phyloP scores from a whole-genome alignment of 2,113 vertebrate species.

The Geothlypis trichas region DNA sequence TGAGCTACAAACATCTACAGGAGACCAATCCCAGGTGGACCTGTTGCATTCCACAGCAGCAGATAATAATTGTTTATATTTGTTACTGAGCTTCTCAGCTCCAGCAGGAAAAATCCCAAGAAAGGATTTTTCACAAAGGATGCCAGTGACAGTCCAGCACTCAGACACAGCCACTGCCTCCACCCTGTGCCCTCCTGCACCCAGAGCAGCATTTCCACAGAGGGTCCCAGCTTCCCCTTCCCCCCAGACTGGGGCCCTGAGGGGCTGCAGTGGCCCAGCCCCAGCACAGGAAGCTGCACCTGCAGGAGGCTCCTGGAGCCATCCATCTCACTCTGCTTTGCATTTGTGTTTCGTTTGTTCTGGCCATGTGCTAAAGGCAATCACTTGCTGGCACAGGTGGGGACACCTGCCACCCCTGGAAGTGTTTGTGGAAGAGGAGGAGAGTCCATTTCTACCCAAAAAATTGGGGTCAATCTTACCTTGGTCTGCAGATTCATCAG shows the following conservation, averaged over 20 bases:
- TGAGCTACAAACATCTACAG: too few relatives aligned
- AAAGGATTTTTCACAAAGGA: too few relatives aligned
- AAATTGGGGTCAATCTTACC: not conserved
- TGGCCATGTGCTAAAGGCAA: not conserved
- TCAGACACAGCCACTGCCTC: not conserved
- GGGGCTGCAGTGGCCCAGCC: not conserved
- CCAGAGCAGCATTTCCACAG: not conserved
- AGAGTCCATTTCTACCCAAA: not conserved
- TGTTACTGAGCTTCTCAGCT: too few relatives aligned
- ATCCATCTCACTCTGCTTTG: not conserved
- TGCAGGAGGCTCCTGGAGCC: not conserved
- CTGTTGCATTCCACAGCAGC: too few relatives aligned
- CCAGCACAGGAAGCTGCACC: not conserved
- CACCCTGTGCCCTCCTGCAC: not conserved
- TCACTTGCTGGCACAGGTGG: not conserved
- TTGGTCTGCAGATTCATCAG: not conserved
- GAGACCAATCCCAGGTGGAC: too few relatives aligned
- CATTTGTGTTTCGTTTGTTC: not conserved
- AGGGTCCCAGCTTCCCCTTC: not conserved
- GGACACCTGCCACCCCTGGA: not conserved
- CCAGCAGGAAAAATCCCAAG: too few relatives aligned
- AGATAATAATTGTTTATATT: too few relatives aligned
- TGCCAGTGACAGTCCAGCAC: not conserved
- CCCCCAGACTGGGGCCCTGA: fast-evolving
- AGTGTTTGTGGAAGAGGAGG: not conserved